Base-by-base conservation (phyloP, 2,888 invertebrate genomes). In the Pilophorus perplexus region DNA sequence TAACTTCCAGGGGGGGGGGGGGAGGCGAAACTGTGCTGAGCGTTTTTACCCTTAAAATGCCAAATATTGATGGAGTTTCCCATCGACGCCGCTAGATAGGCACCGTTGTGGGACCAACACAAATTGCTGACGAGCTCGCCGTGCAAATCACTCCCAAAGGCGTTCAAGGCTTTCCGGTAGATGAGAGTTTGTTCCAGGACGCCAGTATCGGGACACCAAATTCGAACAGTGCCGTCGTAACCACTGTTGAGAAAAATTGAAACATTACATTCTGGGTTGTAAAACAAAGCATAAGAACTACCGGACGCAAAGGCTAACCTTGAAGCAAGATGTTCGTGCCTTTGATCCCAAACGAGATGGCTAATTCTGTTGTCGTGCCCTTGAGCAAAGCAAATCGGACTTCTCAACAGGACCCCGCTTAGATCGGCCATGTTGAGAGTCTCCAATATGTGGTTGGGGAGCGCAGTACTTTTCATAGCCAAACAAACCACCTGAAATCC, bases 221-320 rank as follows among this genome's bases (percentile, higher is more conserved):
- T 75, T 18, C 84, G 75, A 0, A 84, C 81, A 1, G 83, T 84
- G n/a, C 84, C 83, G 74, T 85, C 85, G 73, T 80, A 81, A 0
- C 82, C 83, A 73, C 82, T n/a, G n/a, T n/a, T n/a, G n/a, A n/a
- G n/a, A n/a, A n/a, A n/a, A n/a, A n/a, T n/a, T n/a, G n/a, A n/a
- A n/a, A n/a, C n/a, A n/a, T n/a, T n/a, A n/a, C n/a, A n/a, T n/a
- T n/a, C n/a, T 38, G 22, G 38, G 38, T 6, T 3, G 38, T 2
- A 38, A 6, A 38, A n/a, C n/a, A n/a, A n/a, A n/a, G 38, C 38
- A 38, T 38, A 3, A 38, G 38, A 2, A 38, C 38, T 14, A 3
- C 12, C n/a, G 33, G 2, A 28, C 33, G 18, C 10, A 54, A 54
- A 16, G 5, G 57, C 59, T 10, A 71, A 80, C 80, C 79, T 78